These are phyloP conservation scores for Nasonovia ribisnigri DNA, from an alignment of 2,888 invertebrate genomes.

Conservation along the genomic window DNA sequence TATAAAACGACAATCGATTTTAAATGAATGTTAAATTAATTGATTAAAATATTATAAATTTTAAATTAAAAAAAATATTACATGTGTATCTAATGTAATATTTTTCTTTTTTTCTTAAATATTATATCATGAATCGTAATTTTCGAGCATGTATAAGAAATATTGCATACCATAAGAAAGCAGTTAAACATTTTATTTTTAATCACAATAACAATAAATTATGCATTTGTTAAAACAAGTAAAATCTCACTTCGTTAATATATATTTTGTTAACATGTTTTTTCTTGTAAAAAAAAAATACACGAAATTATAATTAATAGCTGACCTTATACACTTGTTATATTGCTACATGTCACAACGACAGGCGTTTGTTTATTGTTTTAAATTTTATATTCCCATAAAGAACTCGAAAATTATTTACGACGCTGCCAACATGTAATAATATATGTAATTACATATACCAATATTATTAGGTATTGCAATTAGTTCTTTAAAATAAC, in stretches of 20 bases:
- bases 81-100: neutral
- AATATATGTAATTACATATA: neutral
- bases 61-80: neutral
- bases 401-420: neutral
- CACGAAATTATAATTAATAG: neutral
- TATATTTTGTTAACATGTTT: neutral
- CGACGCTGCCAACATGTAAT: neutral
- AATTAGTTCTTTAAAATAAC: neutral
- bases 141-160: neutral
- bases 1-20: neutral
- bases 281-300: neutral
- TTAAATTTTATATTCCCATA: neutral
- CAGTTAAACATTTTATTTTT: neutral
- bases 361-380: neutral
- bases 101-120: neutral
- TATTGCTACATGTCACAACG: neutral
- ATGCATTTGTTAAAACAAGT: neutral
- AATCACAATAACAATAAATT: neutral
- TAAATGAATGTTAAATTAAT: neutral
- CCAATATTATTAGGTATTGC: neutral
- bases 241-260: neutral
- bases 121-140: neutral
- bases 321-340: neutral
- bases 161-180: neutral
- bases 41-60: neutral